phyloP scores from a whole-genome alignment of 2,888 invertebrate genomes.

The Baccha elongata region DNA sequence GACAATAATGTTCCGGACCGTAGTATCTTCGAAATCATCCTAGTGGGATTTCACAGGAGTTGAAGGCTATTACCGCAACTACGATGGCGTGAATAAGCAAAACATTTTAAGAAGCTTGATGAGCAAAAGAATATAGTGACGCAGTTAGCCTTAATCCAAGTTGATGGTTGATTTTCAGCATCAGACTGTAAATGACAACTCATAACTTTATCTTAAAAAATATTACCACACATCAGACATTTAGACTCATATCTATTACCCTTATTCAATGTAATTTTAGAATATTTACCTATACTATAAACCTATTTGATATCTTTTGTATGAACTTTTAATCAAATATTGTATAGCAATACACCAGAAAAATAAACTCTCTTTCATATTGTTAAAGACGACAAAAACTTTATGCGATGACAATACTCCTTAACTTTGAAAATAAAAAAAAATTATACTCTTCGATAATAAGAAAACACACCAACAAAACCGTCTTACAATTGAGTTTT shows the following conservation, averaged over 20 bases:
- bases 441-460: slow-evolving; percentile 6
- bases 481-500: slow-evolving; percentile 9
- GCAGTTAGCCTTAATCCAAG: too few species aligned
- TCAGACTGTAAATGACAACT: background rate
- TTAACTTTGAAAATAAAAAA: slow-evolving; percentile 31
- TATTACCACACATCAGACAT: background rate
- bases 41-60: too few species aligned
- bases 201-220: background rate
- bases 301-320: slow-evolving; percentile 61
- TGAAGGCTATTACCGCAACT: too few species aligned
- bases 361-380: background rate
- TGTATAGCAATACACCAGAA: slow-evolving; percentile 27
- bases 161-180: too few species aligned
- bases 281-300: slow-evolving; percentile 55
- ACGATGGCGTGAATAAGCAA: too few species aligned
- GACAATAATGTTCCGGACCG: too few species aligned
- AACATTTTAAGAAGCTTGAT: too few species aligned
- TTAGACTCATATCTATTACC: background rate
- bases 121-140: too few species aligned
- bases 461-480: slow-evolving; percentile 17
- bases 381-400: slow-evolving; percentile 3
- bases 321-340: slow-evolving; percentile 66
- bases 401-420: slow-evolving; percentile 9
- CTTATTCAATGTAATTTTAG: slow-evolving; percentile 23
- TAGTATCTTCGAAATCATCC: too few species aligned